Percentiles rank a stretch among this genome's conserved stretches.
Conservation (phyloP, 2,113 vertebrate species). For the Oxygymnocypris stewartii region DNA sequence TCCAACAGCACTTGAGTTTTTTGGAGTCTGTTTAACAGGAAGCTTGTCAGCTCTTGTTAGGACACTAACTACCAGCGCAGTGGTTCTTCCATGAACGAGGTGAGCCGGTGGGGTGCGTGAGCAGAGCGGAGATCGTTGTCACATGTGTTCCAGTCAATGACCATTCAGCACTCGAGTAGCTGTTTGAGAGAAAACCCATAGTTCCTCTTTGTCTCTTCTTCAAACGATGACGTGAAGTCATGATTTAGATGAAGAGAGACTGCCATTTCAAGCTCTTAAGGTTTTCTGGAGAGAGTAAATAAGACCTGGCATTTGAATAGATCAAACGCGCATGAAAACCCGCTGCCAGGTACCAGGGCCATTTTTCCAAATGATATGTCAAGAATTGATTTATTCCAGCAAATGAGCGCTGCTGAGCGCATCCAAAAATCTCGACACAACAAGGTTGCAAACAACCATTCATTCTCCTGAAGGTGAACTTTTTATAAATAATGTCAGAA, state of each 20-base stretch:
- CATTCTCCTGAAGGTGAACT: constrained; percentile 21
- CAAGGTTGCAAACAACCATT: constrained; percentile 5
- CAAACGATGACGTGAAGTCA: constrained; percentile 45
- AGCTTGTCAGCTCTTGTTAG: constrained; percentile 33
- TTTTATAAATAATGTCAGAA: neutral
- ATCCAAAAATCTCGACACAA: neutral
- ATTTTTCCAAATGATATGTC: constrained; percentile 32
- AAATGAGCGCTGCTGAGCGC: neutral
- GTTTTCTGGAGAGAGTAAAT: constrained; percentile 37
- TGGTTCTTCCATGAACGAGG: neutral
- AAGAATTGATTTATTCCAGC: constrained; percentile 23
- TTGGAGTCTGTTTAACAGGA: constrained; percentile 12
- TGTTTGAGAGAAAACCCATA: constrained; percentile 55
- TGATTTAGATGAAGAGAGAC: constrained; percentile 60
- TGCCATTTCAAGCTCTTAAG: constrained; percentile 55
- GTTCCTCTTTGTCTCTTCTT: constrained; percentile 49
- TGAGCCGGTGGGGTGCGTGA: neutral
- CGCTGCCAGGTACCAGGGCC: neutral
- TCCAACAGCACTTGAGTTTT: neutral
- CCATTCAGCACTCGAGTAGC: constrained; percentile 45
- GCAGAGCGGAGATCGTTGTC: constrained; percentile 17
- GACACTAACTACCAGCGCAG: neutral
- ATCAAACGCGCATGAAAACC: constrained; percentile 22
- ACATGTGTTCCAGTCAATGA: constrained; percentile 42
- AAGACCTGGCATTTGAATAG: constrained; percentile 46